These are phyloP conservation scores for Lasioglossum malachurum DNA, from an alignment of 2,888 invertebrate species.

Conservation along the genomic window DNA sequence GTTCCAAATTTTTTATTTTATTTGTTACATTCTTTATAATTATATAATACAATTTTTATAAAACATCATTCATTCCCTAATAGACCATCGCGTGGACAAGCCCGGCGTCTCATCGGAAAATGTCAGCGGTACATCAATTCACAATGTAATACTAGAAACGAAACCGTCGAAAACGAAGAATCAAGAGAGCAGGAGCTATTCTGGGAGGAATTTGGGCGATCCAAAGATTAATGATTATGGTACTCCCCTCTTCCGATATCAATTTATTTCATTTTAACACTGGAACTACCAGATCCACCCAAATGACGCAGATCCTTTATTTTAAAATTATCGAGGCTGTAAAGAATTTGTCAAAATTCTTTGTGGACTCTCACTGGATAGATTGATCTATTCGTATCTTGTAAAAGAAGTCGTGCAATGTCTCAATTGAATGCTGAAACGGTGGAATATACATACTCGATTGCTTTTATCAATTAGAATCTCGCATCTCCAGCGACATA, in stretches of 20 bases:
- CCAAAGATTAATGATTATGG: constrained; percentile 37
- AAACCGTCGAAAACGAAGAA: constrained; percentile 19
- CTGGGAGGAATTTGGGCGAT: constrained; percentile 21
- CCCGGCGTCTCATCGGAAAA: constrained; percentile 9
- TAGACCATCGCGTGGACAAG: constrained; percentile 39
- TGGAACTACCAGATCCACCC: background rate
- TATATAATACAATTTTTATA: no score
- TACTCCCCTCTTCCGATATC: background rate
- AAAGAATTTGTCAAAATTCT: background rate
- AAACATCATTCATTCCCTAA: background rate
- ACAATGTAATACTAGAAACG: constrained; percentile 12
- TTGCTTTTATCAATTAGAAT: constrained; percentile 20
- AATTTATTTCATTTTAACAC: background rate
- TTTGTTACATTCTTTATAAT: no score
- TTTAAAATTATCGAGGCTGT: background rate
- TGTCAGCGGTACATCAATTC: constrained; percentile 14
- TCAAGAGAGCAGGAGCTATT: background rate
- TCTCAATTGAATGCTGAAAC: no score
- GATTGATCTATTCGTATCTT: no score
- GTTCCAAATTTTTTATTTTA: background rate
- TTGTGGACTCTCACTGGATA: no score
- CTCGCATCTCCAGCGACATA: constrained; percentile 74
- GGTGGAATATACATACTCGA: background rate
- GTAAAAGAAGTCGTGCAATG: no score
- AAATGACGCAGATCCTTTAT: background rate